These are phyloP conservation scores for Dasypolia templi DNA, from an alignment of 2,888 invertebrate genomes.

Conservation along the genomic window DNA sequence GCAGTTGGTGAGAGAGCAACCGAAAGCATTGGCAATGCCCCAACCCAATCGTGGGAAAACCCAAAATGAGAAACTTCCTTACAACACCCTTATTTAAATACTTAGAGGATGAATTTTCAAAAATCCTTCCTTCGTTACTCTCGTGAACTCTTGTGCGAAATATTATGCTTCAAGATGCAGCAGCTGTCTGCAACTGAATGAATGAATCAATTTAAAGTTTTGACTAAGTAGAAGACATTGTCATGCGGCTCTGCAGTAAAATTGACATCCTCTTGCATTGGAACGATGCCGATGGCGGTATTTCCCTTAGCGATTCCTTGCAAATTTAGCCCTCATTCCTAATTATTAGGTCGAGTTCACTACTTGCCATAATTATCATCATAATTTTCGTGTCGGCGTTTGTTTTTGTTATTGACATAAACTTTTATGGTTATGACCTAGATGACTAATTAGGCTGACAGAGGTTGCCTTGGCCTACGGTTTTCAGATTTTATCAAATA, in stretches of 20 bases:
- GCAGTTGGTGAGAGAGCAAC: neutral
- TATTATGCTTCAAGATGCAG: neutral
- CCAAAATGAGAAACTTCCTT: neutral
- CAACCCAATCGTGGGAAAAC: neutral
- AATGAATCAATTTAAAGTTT: neutral
- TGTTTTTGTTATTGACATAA: constrained; percentile 34
- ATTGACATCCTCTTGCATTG: neutral
- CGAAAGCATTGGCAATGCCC: neutral
- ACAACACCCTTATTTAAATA: neutral
- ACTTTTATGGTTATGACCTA: constrained; percentile 47
- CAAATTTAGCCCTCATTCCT: neutral
- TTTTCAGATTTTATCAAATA: constrained; percentile 42
- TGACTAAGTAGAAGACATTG: neutral
- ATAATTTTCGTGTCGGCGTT: neutral
- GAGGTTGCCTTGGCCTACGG: constrained; percentile 54
- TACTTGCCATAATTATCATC: neutral
- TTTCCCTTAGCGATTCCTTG: neutral
- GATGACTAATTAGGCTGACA: constrained; percentile 19
- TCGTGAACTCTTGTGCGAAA: neutral
- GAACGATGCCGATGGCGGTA: neutral
- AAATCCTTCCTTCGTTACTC: neutral
- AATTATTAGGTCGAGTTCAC: neutral
- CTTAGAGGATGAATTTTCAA: neutral
- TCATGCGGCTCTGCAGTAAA: neutral
- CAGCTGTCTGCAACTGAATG: neutral